Evolutionary conservation across 2,888 invertebrate genomes (phyloP).

Genomic region (Eueremaeus valkanovi): DNA sequence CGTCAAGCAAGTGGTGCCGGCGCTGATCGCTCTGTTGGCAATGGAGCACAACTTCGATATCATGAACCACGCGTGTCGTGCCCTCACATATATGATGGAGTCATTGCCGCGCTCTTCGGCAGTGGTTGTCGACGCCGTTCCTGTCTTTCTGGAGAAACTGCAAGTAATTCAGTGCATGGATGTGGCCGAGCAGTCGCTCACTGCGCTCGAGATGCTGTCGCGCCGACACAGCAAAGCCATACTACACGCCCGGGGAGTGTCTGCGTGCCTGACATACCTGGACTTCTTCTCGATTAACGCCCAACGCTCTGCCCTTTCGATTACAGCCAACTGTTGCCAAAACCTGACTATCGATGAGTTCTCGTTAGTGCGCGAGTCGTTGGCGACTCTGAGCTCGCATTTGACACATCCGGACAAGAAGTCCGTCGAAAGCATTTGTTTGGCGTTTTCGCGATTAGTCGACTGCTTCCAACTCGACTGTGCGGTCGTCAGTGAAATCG

Average conservation of each 20-base stretch:
- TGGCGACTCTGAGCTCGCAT: conserved; percentile 72
- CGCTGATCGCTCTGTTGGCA: conserved; percentile 81
- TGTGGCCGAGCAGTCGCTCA: conserved; percentile 96
- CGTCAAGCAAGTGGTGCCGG: conserved; percentile 94
- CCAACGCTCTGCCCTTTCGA: conserved; percentile 90
- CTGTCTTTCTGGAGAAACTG: conserved; percentile 91
- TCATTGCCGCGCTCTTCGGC: conserved; percentile 92
- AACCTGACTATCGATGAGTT: conserved; percentile 91
- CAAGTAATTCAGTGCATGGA: conserved; percentile 99
- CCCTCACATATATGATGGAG: conserved; percentile 98
- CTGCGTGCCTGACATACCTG: conserved; percentile 90
- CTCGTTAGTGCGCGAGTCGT: conserved; percentile 80
- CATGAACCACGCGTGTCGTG: conserved; percentile 98
- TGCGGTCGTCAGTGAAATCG: conserved; percentile 84
- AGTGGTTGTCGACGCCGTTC: conserved; percentile 93
- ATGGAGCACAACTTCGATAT: conserved; percentile 99
- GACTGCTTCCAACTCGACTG: conserved; percentile 94
- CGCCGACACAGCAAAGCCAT: conserved; percentile 94
- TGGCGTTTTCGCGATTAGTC: conserved; percentile 91
- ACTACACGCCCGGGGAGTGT: conserved; percentile 88
- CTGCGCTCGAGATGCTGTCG: conserved; percentile 94
- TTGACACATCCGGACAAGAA: conserved; percentile 80
- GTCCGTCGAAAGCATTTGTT: conserved; percentile 93
- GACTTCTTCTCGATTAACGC: conserved; percentile 99
- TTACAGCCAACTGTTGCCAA: conserved; percentile 96